phyloP scores from a whole-genome alignment of 2,113 vertebrate genomes.

The Heptranchias perlo region DNA sequence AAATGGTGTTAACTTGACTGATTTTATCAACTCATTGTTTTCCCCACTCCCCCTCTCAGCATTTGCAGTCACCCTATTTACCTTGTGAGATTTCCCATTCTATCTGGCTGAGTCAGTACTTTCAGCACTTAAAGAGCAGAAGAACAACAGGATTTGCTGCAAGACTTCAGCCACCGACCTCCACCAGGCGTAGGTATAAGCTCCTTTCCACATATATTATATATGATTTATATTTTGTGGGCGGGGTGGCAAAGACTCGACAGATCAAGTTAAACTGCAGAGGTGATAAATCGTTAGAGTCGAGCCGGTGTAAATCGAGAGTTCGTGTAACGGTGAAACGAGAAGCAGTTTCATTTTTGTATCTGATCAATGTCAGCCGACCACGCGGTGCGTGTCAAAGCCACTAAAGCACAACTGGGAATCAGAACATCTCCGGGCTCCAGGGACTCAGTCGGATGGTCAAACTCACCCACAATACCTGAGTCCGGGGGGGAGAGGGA shows the following conservation, averaged over 20 bases:
- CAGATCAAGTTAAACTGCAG: background rate
- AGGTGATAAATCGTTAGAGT: background rate
- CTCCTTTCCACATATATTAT: background rate
- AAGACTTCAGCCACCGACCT: background rate
- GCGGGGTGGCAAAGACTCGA: background rate
- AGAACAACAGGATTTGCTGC: background rate
- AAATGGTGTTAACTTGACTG: background rate
- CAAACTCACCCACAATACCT: background rate
- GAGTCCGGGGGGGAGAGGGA: background rate
- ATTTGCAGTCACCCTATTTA: background rate
- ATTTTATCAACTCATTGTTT: background rate
- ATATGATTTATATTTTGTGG: background rate
- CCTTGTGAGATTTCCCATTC: background rate
- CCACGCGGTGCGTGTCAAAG: background rate
- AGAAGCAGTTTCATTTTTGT: background rate
- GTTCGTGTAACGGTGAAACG: background rate
- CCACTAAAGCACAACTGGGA: conserved; percentile 8
- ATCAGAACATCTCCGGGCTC: background rate
- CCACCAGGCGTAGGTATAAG: background rate
- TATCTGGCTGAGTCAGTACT: background rate
- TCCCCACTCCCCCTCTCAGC: background rate
- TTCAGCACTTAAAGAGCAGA: background rate
- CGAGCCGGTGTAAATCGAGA: background rate
- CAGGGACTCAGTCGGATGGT: background rate
- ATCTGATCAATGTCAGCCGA: background rate